Evolutionary conservation across 2,888 invertebrate genomes (phyloP).

Genomic region (Spisula subtruncata): DNA sequence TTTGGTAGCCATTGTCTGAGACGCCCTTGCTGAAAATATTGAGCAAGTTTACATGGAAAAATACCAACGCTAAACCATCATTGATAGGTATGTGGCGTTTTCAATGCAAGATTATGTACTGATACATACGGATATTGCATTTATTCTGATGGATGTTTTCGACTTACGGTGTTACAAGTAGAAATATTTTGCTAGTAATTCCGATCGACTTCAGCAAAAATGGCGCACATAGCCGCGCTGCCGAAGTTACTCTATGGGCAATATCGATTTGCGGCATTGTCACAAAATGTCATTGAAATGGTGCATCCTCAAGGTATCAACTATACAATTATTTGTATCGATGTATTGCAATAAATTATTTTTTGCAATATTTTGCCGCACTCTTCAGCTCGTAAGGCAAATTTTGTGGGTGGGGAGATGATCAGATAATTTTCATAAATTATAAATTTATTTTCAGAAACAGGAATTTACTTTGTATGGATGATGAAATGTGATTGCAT

Average conservation of each 20-base stretch:
- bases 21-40: constrained; percentile 6
- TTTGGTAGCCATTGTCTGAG: constrained; percentile 39
- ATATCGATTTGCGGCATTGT: not conserved
- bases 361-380: not conserved
- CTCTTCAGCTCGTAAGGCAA: not conserved
- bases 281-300: not conserved
- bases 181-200: constrained; percentile 66
- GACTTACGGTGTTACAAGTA: constrained; percentile 1
- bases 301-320: not conserved
- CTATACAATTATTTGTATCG: not conserved
- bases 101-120: constrained; percentile 35
- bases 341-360: not conserved
- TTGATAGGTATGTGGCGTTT: constrained; percentile 29
- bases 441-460: not conserved
- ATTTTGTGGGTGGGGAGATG: constrained; percentile 14
- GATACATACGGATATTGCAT: constrained; percentile 78
- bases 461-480: not conserved
- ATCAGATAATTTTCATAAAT: constrained; percentile 21
- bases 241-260: constrained; percentile 18
- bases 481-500: too few species aligned
- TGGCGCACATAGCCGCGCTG: constrained; percentile 66
- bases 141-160: constrained; percentile 82
- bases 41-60: constrained; percentile 43
- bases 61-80: constrained; percentile 40
- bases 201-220: constrained; percentile 70